Conservation (phyloP, 2,797 vertebrate genomes). For the Hydrolagus colliei region DNA sequence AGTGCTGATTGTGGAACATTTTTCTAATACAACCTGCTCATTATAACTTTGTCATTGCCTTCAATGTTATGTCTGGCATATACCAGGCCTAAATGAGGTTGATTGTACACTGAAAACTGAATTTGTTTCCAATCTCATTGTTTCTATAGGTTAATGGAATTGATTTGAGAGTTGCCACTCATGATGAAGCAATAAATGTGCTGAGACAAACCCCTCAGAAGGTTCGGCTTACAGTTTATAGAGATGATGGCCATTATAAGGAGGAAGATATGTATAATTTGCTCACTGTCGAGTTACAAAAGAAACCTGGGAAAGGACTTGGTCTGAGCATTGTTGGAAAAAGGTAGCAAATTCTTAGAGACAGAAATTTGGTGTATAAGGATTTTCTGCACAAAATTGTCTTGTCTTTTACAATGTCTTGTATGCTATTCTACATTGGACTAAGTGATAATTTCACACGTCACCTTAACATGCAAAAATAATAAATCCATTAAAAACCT, state of each 20-base stretch:
- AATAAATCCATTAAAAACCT: not conserved
- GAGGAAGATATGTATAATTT: constrained; percentile 90
- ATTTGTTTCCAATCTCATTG: not conserved
- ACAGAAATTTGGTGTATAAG: not conserved
- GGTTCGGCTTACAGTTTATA: constrained; percentile 77
- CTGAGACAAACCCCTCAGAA: constrained; percentile 85
- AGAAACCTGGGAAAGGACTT: constrained; percentile 79
- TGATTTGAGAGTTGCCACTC: constrained; percentile 80
- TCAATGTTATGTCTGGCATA: no score
- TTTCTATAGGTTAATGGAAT: constrained; percentile 77
- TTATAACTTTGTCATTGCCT: no score
- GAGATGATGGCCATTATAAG: constrained; percentile 89
- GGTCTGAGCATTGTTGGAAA: constrained; percentile 94
- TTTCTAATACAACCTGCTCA: no score
- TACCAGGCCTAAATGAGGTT: no score
- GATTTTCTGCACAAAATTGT: not conserved
- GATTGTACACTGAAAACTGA: not conserved
- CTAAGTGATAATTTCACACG: not conserved
- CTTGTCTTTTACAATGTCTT: no score
- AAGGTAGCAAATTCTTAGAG: constrained; percentile 57
- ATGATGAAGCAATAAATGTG: constrained; percentile 95
- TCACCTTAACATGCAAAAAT: not conserved
- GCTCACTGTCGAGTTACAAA: constrained; percentile 78
- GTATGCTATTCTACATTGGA: not conserved
- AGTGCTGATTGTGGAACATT: no score